phyloP scores from a whole-genome alignment of 2,888 invertebrate species.

The Metallyticus violacea region DNA sequence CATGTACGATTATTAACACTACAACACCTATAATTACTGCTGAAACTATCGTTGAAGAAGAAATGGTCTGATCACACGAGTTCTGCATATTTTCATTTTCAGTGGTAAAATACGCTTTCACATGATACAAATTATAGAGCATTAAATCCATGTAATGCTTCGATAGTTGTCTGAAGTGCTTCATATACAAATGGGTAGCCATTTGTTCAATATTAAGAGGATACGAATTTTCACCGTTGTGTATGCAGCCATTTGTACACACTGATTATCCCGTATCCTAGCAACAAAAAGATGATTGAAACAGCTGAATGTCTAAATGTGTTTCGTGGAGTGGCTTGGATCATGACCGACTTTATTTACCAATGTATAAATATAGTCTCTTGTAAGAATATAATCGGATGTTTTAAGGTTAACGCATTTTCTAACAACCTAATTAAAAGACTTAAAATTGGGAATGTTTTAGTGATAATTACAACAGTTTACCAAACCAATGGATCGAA shows the following conservation, averaged over 20 bases:
- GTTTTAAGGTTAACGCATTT: too few relatives aligned
- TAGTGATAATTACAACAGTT: too few relatives aligned
- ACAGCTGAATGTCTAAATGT: too few relatives aligned
- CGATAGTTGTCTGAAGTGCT: neutral
- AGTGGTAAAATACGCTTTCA: neutral
- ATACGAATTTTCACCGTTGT: neutral
- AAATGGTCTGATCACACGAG: neutral
- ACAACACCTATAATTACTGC: neutral
- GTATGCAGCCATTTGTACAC: neutral
- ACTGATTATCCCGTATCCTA: neutral
- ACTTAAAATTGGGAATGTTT: too few relatives aligned
- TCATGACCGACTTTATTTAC: too few relatives aligned
- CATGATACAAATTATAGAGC: neutral
- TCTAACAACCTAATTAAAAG: too few relatives aligned
- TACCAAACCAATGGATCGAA: conserved; percentile 32
- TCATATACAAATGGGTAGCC: neutral
- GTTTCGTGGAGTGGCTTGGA: too few relatives aligned
- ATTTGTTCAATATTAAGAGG: neutral
- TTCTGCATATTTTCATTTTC: neutral
- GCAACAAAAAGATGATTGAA: too few relatives aligned
- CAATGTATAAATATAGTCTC: too few relatives aligned
- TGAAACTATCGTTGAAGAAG: neutral
- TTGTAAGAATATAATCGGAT: too few relatives aligned
- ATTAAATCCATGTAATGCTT: neutral
- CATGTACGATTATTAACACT: neutral